Conservation (phyloP, 1,140 invertebrate genomes). For the Euura lappo region DNA sequence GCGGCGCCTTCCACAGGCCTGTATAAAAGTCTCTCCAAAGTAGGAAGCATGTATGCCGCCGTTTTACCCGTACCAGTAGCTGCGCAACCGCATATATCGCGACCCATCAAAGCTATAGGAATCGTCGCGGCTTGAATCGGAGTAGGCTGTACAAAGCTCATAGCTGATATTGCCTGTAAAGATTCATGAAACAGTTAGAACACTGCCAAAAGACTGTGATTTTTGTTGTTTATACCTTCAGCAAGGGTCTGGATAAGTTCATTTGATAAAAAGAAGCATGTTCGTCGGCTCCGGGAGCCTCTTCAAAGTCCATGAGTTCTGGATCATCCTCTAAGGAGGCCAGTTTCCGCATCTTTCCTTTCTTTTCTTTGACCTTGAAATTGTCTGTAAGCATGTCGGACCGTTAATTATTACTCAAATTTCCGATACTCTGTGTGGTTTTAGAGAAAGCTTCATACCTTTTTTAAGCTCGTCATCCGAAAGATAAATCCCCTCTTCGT, state of each 20-base stretch:
- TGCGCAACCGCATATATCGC: conserved; percentile 95
- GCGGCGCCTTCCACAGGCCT: conserved; percentile 67
- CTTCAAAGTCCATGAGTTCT: conserved; percentile 75
- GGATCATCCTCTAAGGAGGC: conserved; percentile 53
- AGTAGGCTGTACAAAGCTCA: conserved; percentile 94
- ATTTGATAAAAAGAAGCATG: conserved; percentile 88
- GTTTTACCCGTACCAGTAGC: conserved; percentile 99
- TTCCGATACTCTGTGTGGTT: not conserved
- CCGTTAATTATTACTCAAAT: conserved; percentile 21
- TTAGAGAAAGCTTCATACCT: conserved; percentile 58
- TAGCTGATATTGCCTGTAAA: conserved; percentile 76
- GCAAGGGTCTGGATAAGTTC: conserved; percentile 88
- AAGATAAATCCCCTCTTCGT: conserved; percentile 57
- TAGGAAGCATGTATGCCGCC: conserved; percentile 97
- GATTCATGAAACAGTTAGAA: not conserved
- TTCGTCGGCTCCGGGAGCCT: conserved; percentile 72
- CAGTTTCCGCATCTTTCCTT: conserved; percentile 40
- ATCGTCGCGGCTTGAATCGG: conserved; percentile 95
- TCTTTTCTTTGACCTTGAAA: conserved; percentile 50
- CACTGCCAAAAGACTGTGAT: not conserved
- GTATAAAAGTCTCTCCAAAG: conserved; percentile 91
- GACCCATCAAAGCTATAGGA: conserved; percentile 86
- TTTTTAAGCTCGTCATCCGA: conserved; percentile 77
- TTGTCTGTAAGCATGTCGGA: conserved; percentile 35
- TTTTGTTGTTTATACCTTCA: conserved; percentile 68